Base-by-base conservation (phyloP, 2,113 vertebrate species). In the Chunga burmeisteri region DNA sequence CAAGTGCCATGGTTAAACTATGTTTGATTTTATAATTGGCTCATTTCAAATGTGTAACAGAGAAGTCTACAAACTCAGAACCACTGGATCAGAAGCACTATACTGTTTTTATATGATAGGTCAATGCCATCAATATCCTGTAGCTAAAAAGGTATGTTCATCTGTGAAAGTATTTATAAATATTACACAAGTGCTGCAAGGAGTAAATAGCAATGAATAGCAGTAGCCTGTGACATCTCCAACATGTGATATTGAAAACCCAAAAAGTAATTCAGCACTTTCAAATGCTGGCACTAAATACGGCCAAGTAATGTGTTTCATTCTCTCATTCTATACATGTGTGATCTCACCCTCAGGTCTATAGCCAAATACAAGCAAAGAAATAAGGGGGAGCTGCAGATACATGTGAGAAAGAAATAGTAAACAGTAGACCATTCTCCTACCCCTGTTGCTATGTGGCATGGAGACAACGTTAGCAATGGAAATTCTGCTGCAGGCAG, bases 341-440 rank as follows among this genome's bases (percentile, higher is more conserved):
- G 87, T 96, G 97, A 97, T 93, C 91, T 97, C 94, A 97, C 53
- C 49, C 81, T 81, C 63, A 91, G 50, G 84, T 93, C 74, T 80
- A 77, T 6, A 93, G 96, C 94, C 96, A 97, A 94, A 91, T 17
- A 86, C 53, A 83, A 79, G 73, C 84, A 86, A 96, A 95, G 44
- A 92, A 93, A 63, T 70, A 95, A 77, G 72, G 47, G 38, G 52
- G 84, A 97, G 71, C 78, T 93, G 89, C 81, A 96, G 88, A 95
- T 95, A 93, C 94, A 86, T 56, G 81, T 86, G 89, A 97, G 71
- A 91, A 91, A 91, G 66, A 91, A 85, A 77, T 56, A 91, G 38
- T 89, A 94, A 79, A 53, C n/a, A 90, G 62, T 38, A 89, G 55
- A 59, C 47, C 47, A 27, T 77, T 96, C 56, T 89, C 71, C 78